Conservation (phyloP, 2,113 vertebrate genomes). For the Passer domesticus region DNA sequence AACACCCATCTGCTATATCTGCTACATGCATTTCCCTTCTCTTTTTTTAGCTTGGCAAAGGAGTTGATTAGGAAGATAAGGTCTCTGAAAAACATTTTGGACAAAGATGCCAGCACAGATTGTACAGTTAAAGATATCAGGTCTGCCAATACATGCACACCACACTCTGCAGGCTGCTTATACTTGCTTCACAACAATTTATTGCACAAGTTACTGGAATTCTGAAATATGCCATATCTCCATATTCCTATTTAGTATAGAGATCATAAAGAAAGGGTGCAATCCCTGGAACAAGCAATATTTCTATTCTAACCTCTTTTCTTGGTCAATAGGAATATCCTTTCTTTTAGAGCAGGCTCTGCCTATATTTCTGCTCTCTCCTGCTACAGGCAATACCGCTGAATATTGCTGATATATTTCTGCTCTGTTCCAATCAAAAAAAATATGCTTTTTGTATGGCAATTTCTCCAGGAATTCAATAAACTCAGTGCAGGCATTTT, state of each 20-base stretch:
- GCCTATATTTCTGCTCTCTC: background rate
- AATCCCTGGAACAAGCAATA: background rate
- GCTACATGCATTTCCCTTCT: background rate
- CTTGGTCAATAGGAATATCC: background rate
- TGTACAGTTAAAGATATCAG: slow-evolving; percentile 41
- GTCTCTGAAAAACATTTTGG: slow-evolving; percentile 48
- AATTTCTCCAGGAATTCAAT: background rate
- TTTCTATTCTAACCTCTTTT: background rate
- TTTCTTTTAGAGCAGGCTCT: background rate
- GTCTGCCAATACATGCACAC: slow-evolving; percentile 18
- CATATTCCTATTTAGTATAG: background rate
- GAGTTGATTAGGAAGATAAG: slow-evolving; percentile 40
- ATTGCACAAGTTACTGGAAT: slow-evolving; percentile 41
- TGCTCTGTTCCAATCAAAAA: background rate
- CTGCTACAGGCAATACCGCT: background rate
- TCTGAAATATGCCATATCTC: background rate
- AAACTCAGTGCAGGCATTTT: background rate
- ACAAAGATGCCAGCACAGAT: slow-evolving; percentile 56
- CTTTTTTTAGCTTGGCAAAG: slow-evolving; percentile 31
- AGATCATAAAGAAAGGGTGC: background rate
- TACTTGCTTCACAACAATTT: background rate
- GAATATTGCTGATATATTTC: background rate
- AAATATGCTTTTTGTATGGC: background rate
- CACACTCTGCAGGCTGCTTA: background rate
- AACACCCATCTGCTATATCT: slow-evolving; percentile 42